Base-by-base conservation (phyloP, 2,888 invertebrate genomes). In the Trichogramma evanescens region DNA sequence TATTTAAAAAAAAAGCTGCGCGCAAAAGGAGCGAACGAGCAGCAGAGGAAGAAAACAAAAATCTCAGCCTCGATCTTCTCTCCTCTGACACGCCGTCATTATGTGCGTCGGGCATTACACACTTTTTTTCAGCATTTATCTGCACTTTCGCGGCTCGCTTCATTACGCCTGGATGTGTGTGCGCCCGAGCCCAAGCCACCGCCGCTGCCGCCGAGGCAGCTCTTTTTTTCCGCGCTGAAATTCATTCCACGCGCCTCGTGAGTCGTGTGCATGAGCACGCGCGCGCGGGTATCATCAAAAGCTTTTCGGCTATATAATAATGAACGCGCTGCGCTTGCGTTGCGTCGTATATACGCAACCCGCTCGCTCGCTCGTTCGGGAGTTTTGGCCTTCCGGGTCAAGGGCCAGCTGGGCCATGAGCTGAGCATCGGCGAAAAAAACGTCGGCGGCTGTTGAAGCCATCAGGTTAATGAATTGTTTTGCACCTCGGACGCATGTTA, bases 391-490 rank as follows among this genome's bases (percentile, higher is more conserved):
- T 62, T 56, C 53, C 61, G 61, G 63, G 63, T 64, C 61, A 64
- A 61, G 61, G 63, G 61, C 61, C 63, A 61, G 26, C 26, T 26
- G 26, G 2, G 26, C 61, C 63, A 10, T 62, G 60, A 60, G 74
- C 50, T 44, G 50, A 9, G 7, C 46, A 7, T 13, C 50, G 48
- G 1, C 38, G 54, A 26, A 26, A 26, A 26, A 26, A 26, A 26
- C 26, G 72, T 74, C 72, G 66, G 57, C 67, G 74, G 70, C 72
- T 71, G 69, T 63, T 63, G 65, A 69, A 72, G 26, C 26, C 26
- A 26, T 26, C 26, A 26, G 26, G 26, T 26, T 76, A 75, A 76
- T 75, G 74, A 75, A 75, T 76, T 75, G 73, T 74, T 76, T 76
- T 74, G 70, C 74, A 75, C 74, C 74, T 76, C 70, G 71, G 69